Evolutionary conservation across 2,113 vertebrate species (phyloP).

Genomic region (Pseudois nayaur): DNA sequence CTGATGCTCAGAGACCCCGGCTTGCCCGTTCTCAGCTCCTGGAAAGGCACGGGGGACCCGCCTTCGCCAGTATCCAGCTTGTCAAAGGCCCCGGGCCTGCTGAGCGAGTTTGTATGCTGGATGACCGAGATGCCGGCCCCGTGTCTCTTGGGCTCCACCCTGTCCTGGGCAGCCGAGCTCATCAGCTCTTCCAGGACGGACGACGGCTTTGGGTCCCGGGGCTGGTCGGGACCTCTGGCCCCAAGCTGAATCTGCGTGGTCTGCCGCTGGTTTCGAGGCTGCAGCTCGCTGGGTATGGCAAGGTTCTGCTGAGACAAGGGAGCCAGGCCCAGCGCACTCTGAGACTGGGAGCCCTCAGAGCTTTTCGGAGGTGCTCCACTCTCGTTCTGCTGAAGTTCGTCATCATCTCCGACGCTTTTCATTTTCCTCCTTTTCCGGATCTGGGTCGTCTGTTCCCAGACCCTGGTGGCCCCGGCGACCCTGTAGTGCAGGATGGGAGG

Average conservation of each 20-base stretch:
- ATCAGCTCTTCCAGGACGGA: conserved; percentile 84
- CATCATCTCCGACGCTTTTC: conserved; percentile 98
- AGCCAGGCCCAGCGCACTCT: conserved; percentile 70
- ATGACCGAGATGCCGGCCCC: conserved; percentile 97
- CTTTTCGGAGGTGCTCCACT: conserved; percentile 80
- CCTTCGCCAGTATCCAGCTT: conserved; percentile 88
- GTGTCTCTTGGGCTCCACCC: conserved; percentile 88
- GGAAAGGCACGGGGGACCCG: conserved; percentile 82
- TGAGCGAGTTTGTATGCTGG: conserved; percentile 97
- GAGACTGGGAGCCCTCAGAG: conserved; percentile 76
- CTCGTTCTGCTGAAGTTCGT: conserved; percentile 92
- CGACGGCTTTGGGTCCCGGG: conserved; percentile 81
- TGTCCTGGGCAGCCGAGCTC: conserved; percentile 79
- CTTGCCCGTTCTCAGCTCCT: conserved; percentile 79
- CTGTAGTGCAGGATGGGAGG: conserved; percentile 86
- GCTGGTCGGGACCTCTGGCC: conserved; percentile 80
- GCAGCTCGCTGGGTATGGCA: conserved; percentile 75
- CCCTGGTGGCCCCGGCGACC: conserved; percentile 79
- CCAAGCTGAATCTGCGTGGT: conserved; percentile 86
- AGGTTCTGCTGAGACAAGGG: conserved; percentile 77
- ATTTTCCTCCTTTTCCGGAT: conserved; percentile 97
- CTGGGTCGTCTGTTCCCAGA: conserved; percentile 90
- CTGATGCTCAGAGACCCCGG: conserved; percentile 74
- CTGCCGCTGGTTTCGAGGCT: conserved; percentile 79
- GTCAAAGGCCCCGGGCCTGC: conserved; percentile 93